Evolutionary conservation across 1,140 invertebrate species (phyloP).

Genomic region (Ceratoteleas bidentatus): DNA sequence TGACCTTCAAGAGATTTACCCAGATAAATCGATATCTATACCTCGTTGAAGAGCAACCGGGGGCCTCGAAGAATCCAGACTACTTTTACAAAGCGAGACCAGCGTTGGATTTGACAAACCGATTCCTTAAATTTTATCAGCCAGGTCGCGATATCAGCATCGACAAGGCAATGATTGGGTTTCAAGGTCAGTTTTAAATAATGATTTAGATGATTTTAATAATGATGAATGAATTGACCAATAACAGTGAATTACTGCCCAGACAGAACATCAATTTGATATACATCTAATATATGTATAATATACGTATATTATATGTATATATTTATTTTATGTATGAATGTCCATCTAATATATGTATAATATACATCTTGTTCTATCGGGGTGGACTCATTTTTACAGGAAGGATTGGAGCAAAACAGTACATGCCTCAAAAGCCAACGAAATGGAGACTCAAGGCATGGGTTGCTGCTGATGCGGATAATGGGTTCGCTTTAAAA

Average conservation of each 20-base stretch:
- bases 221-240: not conserved
- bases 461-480: slow-evolving; percentile 39
- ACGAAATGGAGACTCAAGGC: slow-evolving; percentile 65
- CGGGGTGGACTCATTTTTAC: too few species aligned
- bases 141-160: slow-evolving; percentile 68
- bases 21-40: slow-evolving; percentile 61
- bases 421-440: slow-evolving; percentile 66
- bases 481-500: slow-evolving; percentile 35
- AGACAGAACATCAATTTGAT: too few species aligned
- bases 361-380: too few species aligned
- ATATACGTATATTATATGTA: too few species aligned
- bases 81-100: slow-evolving; percentile 72
- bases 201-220: not conserved
- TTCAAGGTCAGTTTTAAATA: slow-evolving; percentile 57
- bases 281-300: too few species aligned
- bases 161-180: slow-evolving; percentile 76
- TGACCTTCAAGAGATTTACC: slow-evolving; percentile 34
- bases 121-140: slow-evolving; percentile 22
- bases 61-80: slow-evolving; percentile 22
- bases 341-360: too few species aligned
- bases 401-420: slow-evolving; percentile 60
- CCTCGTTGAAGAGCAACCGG: slow-evolving; percentile 71
- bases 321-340: too few species aligned
- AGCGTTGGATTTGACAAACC: slow-evolving; percentile 58
- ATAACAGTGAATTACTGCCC: too few species aligned